These are phyloP conservation scores for Strix occidentalis DNA, from an alignment of 2,797 vertebrate genomes.

Conservation along the genomic window DNA sequence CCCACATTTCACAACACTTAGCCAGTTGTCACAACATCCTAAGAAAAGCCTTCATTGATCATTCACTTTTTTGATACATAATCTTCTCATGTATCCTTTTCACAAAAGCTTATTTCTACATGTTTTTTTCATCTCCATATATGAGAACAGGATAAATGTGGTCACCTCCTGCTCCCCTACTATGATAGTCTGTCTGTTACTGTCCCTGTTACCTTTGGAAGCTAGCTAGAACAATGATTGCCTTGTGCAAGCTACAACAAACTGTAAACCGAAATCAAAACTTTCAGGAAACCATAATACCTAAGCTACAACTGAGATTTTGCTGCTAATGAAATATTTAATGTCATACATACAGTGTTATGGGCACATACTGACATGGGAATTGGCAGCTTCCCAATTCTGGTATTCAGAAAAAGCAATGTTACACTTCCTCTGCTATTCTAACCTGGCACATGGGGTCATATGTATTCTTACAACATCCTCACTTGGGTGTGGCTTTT, in stretches of 20 bases:
- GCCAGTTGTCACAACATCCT: neutral
- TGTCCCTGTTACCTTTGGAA: neutral
- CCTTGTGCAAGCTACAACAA: neutral
- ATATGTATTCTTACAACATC: neutral
- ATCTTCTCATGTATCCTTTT: neutral
- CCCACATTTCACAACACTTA: neutral
- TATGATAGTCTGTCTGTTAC: neutral
- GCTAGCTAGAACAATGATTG: accelerated
- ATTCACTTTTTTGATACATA: neutral
- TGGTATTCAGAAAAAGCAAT: neutral
- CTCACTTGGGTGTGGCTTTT: neutral
- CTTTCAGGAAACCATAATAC: neutral
- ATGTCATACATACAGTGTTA: neutral
- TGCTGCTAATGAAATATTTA: neutral
- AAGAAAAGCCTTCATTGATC: neutral
- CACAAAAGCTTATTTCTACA: neutral
- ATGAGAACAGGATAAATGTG: neutral
- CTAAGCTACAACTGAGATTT: neutral
- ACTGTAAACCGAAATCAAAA: neutral
- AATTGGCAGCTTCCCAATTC: neutral
- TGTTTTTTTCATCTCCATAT: neutral
- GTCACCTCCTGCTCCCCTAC: neutral
- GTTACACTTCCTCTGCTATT: neutral
- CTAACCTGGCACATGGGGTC: neutral
- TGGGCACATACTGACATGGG: neutral